Base-by-base conservation (phyloP, 23 tunicate species). In the Oikopleura dioica region DNA sequence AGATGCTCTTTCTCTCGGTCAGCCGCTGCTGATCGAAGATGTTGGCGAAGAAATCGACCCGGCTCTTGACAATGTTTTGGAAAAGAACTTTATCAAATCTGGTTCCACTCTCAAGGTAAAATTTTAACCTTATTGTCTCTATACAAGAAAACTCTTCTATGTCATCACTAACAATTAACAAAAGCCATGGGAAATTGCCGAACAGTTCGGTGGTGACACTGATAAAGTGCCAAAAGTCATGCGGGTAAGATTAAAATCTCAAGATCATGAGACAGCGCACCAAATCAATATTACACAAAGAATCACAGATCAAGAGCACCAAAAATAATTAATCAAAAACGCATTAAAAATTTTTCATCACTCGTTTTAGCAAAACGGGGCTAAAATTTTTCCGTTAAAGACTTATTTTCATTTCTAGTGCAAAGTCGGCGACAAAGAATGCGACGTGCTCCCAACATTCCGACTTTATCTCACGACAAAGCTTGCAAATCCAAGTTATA, bases 381-480 rank as follows among this genome's bases (percentile, higher is more conserved):
- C 21, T 21, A 44, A 44, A 21, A 44, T 44, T 9, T 44, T 9
- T 44, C 55, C 21, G 12, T 59, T 28, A 29, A 12, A 59, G 16
- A 0, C 77, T 26, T 0, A 58, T 23, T 1, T 37, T 63, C 26
- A 23, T 37, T 36, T 36, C 30, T 79, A 94, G 99, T 95, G 86
- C 68, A 94, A 94, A 94, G 99, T 94, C 29, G 99, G 99, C 1
- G 99, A 94, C 83, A 94, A 94, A 81, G 99, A 94, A 76, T 94
- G 87, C 37, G 99, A 94, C 37, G 99, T 94, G 12, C 87, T 86
- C 87, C 84, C 83, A 37, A 87, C 88, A 38, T 94, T 94, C 83
- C 79, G 79, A 36, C 80, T 94, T 28, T 94, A 86, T 87, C 84
- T 94, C 76, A 94, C 99, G 38, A 94, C 99, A 36, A 94, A 94